phyloP scores from a whole-genome alignment of 2,888 invertebrate species.

The Polyploca ridens region DNA sequence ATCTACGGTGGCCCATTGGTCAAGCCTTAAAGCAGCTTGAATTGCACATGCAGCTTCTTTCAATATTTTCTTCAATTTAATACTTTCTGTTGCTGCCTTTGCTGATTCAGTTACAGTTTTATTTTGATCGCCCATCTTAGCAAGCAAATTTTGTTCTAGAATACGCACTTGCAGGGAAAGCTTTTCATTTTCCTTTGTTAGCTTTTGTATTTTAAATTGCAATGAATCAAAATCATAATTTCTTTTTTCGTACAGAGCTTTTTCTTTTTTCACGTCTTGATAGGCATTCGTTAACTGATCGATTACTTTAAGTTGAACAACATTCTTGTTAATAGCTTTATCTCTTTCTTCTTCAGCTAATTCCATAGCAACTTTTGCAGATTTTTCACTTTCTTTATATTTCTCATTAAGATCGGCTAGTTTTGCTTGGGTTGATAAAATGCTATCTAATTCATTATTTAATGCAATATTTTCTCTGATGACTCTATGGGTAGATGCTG shows the following conservation, averaged over 20 bases:
- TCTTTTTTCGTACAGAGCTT: constrained; percentile 69
- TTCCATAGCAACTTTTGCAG: constrained; percentile 80
- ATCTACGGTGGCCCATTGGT: constrained; percentile 65
- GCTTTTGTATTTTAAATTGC: constrained; percentile 66
- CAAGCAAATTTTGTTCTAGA: constrained; percentile 84
- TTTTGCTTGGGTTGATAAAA: constrained; percentile 86
- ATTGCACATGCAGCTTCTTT: constrained; percentile 86
- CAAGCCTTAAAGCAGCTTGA: constrained; percentile 82
- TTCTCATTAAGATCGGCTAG: constrained; percentile 86
- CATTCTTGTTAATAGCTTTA: constrained; percentile 84
- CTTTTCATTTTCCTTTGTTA: constrained; percentile 75
- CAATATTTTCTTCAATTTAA: constrained; percentile 83
- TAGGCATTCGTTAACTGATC: constrained; percentile 85
- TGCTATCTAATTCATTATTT: constrained; percentile 89
- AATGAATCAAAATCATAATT: constrained; percentile 67
- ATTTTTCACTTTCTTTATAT: constrained; percentile 84
- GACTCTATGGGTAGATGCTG: constrained; percentile 94
- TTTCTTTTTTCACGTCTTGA: constrained; percentile 78
- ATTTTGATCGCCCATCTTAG: constrained; percentile 75
- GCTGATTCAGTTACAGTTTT: constrained; percentile 71
- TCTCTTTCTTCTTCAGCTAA: constrained; percentile 87
- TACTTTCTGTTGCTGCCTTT: constrained; percentile 80
- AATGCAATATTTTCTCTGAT: constrained; percentile 93
- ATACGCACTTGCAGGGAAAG: constrained; percentile 74
- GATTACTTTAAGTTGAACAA: constrained; percentile 87